Base-by-base conservation (phyloP, 1,140 invertebrate genomes). In the Psilanteris sp. region DNA sequence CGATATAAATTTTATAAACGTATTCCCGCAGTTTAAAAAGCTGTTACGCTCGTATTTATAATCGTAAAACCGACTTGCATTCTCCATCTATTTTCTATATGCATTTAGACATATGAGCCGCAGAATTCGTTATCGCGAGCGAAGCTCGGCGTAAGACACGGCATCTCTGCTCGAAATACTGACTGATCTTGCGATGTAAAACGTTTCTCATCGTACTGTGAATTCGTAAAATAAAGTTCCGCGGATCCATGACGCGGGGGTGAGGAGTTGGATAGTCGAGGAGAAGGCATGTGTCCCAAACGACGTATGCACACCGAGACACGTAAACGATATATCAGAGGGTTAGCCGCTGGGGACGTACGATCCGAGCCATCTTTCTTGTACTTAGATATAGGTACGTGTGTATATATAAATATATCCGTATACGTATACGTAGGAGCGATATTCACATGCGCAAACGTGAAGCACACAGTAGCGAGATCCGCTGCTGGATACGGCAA, bases 291-390 rank as follows among this genome's bases (percentile, higher is more conserved):
- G 83, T 87, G 86, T 87, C 87, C 82, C 84, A 86, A 87, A 86
- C 84, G 83, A 86, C 82, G 83, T 87, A 87, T 87, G 85, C 85
- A 86, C 82, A 82, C 80, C 81, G 85, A 82, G 84, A 88, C 87
- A 88, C 86, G 85, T 87, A 87, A 88, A 86, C 87, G 86, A 88
- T 88, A 88, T 88, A 88, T 88, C 86, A 88, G 84, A 79, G 85
- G 86, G 86, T 87, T 87, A 87, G 85, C 86, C 87, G 81, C 86
- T 87, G 81, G 87, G 86, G 87, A 88, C 86, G 82, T 79, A 84
- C 83, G 84, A 86, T 83, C 85, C 78, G 78, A 81, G 83, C 83
- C 82, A 88, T 88, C 84, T 86, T 88, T 88, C 82, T 88, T 88
- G 82, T 81, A 83, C 83, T 87, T 86, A 84, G 70, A 79, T 79